Evolutionary conservation across 2,797 vertebrate genomes (phyloP).

Genomic region (Tangara arthus): DNA sequence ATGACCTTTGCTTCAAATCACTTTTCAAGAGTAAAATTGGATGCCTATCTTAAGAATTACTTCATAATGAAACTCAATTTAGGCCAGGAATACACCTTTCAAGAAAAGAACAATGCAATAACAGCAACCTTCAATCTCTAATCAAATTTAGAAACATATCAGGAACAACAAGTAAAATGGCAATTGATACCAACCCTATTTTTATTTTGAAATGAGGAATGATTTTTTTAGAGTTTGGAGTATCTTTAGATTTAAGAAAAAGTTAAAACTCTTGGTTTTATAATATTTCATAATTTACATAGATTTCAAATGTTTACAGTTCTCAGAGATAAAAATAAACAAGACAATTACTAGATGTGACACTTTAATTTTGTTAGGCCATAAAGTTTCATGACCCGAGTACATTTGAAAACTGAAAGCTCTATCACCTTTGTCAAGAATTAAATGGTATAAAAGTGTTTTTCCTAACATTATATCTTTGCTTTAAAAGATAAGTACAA

Average conservation of each 20-base stretch:
- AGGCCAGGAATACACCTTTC: not conserved
- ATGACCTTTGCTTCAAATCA: not conserved
- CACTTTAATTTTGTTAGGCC: slow-evolving; percentile 2
- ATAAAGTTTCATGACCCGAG: not conserved
- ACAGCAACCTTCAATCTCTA: not conserved
- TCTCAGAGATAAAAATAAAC: slow-evolving; percentile 20
- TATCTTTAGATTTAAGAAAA: not conserved
- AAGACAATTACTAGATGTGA: not conserved
- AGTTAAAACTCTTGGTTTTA: not conserved
- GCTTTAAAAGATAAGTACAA: slow-evolving; percentile 46
- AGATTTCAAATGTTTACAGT: not conserved
- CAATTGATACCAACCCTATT: not conserved
- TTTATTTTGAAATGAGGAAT: not conserved
- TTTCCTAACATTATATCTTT: not conserved
- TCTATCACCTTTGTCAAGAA: slow-evolving; percentile 25
- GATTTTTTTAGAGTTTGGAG: not conserved
- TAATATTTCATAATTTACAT: not conserved
- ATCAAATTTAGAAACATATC: not conserved
- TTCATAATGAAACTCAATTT: not conserved
- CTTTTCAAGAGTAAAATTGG: not conserved
- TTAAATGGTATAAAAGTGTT: slow-evolving; percentile 21
- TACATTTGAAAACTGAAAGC: not conserved
- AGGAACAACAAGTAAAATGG: not conserved
- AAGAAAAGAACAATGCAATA: not conserved
- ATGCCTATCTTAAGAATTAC: not conserved